These are phyloP conservation scores for Balaenoptera acutorostrata DNA, from an alignment of 2,113 vertebrate species.

Conservation along the genomic window DNA sequence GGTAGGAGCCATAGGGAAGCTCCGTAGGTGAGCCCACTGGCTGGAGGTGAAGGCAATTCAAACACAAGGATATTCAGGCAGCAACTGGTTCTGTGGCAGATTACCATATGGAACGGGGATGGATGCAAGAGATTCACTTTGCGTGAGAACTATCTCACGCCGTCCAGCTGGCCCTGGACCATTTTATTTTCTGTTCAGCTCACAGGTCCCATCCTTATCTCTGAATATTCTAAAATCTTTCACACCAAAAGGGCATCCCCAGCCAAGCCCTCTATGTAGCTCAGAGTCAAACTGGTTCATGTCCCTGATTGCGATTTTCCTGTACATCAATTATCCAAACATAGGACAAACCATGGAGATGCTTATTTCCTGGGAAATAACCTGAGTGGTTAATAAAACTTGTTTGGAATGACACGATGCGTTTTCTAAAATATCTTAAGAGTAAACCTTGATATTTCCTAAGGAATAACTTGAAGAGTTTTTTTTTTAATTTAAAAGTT, in stretches of 20 bases:
- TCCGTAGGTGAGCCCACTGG: not conserved
- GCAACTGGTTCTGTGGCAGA: not conserved
- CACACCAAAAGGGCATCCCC: not conserved
- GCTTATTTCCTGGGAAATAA: not conserved
- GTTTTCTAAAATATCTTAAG: not conserved
- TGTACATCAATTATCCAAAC: not conserved
- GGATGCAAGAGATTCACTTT: not conserved
- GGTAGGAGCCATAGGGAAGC: not conserved
- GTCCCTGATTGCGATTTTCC: not conserved
- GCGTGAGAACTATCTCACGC: not conserved
- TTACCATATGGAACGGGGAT: no score
- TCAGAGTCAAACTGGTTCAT: not conserved
- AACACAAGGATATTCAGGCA: not conserved
- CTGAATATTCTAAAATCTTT: not conserved
- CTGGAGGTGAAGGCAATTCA: not conserved
- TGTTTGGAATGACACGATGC: not conserved
- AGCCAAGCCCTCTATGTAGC: not conserved
- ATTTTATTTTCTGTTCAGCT: not conserved
- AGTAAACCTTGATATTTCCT: not conserved
- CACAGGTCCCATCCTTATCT: not conserved
- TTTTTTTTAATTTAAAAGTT: constrained; percentile 6
- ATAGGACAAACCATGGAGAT: not conserved
- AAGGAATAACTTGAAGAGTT: not conserved
- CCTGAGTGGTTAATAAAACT: not conserved
- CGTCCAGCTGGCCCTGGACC: not conserved